Evolutionary conservation across 2,888 invertebrate genomes (phyloP), one percentile per base, ranked within the genome.

Genomic region (Zele albiditarsus): DNA sequence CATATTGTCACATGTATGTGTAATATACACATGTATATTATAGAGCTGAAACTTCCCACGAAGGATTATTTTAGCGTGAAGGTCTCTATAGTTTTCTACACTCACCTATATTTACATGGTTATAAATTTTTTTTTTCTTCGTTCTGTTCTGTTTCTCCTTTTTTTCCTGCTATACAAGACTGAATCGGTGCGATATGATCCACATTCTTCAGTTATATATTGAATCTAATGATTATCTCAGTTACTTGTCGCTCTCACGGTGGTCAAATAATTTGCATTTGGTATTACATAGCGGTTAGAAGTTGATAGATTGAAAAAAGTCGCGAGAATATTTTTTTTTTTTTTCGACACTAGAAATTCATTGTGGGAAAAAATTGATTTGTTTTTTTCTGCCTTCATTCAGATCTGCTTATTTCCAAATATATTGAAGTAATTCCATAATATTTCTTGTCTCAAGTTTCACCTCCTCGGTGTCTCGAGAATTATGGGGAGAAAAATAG

Each of bases 21-120:
- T n/a, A n/a, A n/a, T 27, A 60, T 60, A 28, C 12, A 27, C 16
- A 27, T 60, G 27, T n/a, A 20, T 66, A 25, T 66, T 42, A 16
- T 28, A 33, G 16, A 28, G 33, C 42, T 31, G n/a, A 28, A 62
- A 38, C 63, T 75, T 75, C 75, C 71, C 75, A 75, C 75, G 71
- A 27, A 58, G n/a, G 62, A 75, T 62, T 49, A 67, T 75, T 67
- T 60, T 42, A 67, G 28, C 57, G 46, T 46, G 60, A 71, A 74
- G 70, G 74, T 74, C 70, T 74, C 46, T 38, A 65, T 65, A 68
- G 65, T 68, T 65, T 65, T 16, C n/a, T 60, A 62, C 53, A 49
- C 31, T 20, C 31, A 20, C 12, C 20, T 57, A 38, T 53, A n/a
- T 67, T 16, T 67, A 42, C 16, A 27, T 25, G 25, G 28, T 65